Base-by-base conservation (phyloP, 1,140 invertebrate species). In the Pachyrhynchus sulphureomaculatus region DNA sequence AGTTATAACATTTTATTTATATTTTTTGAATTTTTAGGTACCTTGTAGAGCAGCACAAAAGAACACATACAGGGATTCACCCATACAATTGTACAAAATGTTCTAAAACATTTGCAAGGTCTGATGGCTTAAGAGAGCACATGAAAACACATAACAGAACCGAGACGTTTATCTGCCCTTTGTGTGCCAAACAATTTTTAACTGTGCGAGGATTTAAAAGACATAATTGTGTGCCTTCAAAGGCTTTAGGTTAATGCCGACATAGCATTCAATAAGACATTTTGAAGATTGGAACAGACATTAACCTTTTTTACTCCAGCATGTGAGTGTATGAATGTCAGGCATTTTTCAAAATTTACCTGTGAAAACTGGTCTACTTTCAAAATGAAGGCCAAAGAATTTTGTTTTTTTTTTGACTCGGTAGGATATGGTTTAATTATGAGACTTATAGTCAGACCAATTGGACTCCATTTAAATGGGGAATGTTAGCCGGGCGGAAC, bases 11-110 rank as follows among this genome's bases (percentile, higher is more conserved):
- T 12, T 34, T 34, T 12, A 13, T 13, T 12, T 34, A 1, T 34
- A 34, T 34, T 4, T 2, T 32, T 10, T 32, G 2, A 10, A 20
- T n/a, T 41, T 57, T 34, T 20, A 57, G 55, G 12, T 57, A 57
- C 39, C 17, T 34, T 2, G 5, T 57, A 47, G 55, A 57, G 18
- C 33, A 36, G 9, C 55, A 57, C 18, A 23, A 36, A 26, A 32
- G 55, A 26, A 57, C 33, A 8, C 55, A 57, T 45, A 47, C 55
- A 20, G 55, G 55, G n/a, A 21, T 57, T 17, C 55, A 57, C 6
- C 55, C 55, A 4, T 51, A 36, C 32, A 17, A 33, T 17, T 34
- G 62, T 36, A 15, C 12, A 26, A 33, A 56, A 24, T 47, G 51
- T 37, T 10, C 2, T 17, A 44, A 48, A 37, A 57, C 41, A 9